Evolutionary conservation across 37 sponge, comb jelly and placozoan species (phyloP).

Genomic region (Halichondria panicea): DNA sequence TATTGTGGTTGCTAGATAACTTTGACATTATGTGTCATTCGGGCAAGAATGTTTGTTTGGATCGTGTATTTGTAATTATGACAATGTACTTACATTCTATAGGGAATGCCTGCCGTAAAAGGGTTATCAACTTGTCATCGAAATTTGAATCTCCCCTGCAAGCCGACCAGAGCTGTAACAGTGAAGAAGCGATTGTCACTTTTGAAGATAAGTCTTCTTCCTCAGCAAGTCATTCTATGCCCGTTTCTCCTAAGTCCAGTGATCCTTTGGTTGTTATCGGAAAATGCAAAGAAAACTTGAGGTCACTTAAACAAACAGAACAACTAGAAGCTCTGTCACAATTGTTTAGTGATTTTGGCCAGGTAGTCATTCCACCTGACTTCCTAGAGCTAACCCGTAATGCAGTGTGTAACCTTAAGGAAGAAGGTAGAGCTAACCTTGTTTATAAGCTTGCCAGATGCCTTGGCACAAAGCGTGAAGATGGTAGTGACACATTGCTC

Average conservation of each 20-base stretch:
- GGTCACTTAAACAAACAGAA: not conserved
- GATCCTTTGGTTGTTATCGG: not conserved
- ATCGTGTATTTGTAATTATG: not conserved
- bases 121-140: not conserved
- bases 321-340: not conserved
- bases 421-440: slow-evolving; percentile 9
- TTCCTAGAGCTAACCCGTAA: slow-evolving; percentile 2
- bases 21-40: not conserved
- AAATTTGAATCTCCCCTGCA: not conserved
- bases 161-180: not conserved
- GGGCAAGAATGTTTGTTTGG: not conserved
- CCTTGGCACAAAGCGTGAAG: slow-evolving; percentile 16
- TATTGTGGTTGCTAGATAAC: not conserved
- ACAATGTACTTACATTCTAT: slow-evolving; percentile 1
- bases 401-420: slow-evolving; percentile 12
- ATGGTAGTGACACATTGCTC: slow-evolving; percentile 22
- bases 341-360: not conserved
- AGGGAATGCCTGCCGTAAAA: slow-evolving; percentile 18
- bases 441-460: slow-evolving; percentile 16
- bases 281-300: not conserved
- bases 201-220: too few relatives aligned
- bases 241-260: too few relatives aligned
- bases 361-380: not conserved
- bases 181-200: not conserved
- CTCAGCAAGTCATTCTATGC: too few relatives aligned